A percentile compares a stretch with the other conserved stretches of the same genome.
phyloP scores from a whole-genome alignment of 2,888 invertebrate genomes.

The Lasioglossum figueresi region DNA sequence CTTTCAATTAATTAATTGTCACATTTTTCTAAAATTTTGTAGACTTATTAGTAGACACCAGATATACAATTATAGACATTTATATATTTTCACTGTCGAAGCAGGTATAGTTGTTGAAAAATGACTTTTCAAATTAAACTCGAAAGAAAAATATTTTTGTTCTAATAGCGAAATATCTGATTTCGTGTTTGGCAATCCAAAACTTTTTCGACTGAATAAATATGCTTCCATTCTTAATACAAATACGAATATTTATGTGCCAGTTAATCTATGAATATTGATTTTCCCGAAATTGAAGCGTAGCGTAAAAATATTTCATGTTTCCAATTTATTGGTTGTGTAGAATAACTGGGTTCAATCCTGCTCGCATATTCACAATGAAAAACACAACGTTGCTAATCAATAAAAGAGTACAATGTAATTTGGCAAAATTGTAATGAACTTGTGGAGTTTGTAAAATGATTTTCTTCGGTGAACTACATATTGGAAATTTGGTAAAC shows the following conservation, averaged over 20 bases:
- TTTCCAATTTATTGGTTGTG: neutral
- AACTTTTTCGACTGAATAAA: neutral
- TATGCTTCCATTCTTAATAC: neutral
- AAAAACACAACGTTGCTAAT: neutral
- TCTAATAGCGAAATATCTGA: neutral
- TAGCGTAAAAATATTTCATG: neutral
- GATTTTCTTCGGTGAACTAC: neutral
- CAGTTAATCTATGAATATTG: neutral
- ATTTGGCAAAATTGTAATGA: neutral
- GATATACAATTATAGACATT: no score
- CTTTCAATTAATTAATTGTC: no score
- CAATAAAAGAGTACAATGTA: neutral
- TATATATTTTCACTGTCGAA: neutral
- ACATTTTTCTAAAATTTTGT: no score
- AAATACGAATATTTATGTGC: neutral
- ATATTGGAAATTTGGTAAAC: neutral
- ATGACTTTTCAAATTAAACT: neutral
- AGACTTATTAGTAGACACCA: no score
- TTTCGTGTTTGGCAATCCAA: neutral
- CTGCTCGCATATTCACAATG: neutral
- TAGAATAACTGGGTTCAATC: neutral
- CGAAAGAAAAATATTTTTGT: neutral
- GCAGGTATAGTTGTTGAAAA: neutral
- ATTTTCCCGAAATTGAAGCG: neutral
- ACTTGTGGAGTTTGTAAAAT: neutral